Conservation (phyloP, 1,140 invertebrate species). For the Archivesica marissinica region DNA sequence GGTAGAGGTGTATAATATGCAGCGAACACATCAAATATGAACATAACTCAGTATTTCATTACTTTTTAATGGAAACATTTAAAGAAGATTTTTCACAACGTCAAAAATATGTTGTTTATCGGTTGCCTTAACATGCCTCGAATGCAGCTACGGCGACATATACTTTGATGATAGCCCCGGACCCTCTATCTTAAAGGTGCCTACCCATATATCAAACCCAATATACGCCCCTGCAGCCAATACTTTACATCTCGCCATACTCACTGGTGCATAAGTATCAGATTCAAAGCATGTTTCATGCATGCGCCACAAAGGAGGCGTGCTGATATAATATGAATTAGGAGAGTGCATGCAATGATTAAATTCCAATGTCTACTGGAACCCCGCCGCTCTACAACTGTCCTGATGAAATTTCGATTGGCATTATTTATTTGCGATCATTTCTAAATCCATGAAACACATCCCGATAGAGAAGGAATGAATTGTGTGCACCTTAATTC, state of each 20-base stretch:
- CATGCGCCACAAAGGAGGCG: background rate
- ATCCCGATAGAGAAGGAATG: background rate
- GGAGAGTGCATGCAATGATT: background rate
- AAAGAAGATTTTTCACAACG: no score
- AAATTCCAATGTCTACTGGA: slow-evolving; percentile 5
- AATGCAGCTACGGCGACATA: no score
- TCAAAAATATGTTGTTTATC: no score
- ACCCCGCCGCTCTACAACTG: background rate
- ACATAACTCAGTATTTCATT: no score
- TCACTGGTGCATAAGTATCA: background rate
- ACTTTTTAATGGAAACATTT: no score
- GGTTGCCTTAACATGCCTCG: no score
- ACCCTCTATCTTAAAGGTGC: no score
- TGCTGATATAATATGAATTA: background rate
- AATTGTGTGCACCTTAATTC: slow-evolving; percentile 16
- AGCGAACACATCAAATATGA: no score
- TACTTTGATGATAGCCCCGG: no score
- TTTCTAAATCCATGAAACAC: slow-evolving; percentile 26
- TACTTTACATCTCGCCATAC: background rate
- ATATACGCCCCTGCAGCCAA: no score
- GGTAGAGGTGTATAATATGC: no score
- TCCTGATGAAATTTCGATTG: slow-evolving; percentile 32
- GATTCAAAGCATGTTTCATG: slow-evolving; percentile 21
- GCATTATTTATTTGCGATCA: slow-evolving; percentile 9
- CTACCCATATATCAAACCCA: no score